phyloP scores from a whole-genome alignment of 2,888 invertebrate species.

The Cantharis rustica region DNA sequence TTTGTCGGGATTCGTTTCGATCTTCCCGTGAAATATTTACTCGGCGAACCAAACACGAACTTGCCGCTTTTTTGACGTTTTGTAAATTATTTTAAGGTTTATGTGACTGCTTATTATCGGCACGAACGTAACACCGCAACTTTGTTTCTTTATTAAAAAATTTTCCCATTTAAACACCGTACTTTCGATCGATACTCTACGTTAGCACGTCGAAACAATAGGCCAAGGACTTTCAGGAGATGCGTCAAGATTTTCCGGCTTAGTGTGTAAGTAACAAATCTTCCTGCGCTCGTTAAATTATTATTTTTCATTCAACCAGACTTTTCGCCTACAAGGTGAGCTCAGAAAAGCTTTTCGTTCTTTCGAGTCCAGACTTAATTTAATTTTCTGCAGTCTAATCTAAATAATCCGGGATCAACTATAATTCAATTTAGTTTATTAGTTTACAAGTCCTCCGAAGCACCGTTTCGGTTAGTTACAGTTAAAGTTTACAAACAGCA shows the following conservation, averaged over 20 bases:
- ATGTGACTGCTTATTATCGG: neutral
- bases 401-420: too few species aligned
- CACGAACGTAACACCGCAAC: neutral
- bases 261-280: neutral
- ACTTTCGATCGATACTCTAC: neutral
- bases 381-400: too few species aligned
- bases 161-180: neutral
- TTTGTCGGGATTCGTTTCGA: constrained; percentile 20
- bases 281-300: neutral
- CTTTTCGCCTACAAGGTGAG: neutral
- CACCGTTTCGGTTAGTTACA: too few species aligned
- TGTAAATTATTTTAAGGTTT: neutral
- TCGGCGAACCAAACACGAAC: neutral
- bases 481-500: too few species aligned
- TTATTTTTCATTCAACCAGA: neutral
- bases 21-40: constrained; percentile 16
- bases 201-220: neutral
- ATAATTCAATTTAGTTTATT: too few species aligned
- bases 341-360: neutral
- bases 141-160: neutral
- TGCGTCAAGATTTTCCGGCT: neutral
- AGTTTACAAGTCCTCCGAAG: too few species aligned
- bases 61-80: neutral
- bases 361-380: too few species aligned
- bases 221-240: neutral